Percentiles rank a stretch among this genome's conserved stretches.
Evolutionary conservation across 2,888 invertebrate genomes (phyloP).

Genomic region (Leucania comma): DNA sequence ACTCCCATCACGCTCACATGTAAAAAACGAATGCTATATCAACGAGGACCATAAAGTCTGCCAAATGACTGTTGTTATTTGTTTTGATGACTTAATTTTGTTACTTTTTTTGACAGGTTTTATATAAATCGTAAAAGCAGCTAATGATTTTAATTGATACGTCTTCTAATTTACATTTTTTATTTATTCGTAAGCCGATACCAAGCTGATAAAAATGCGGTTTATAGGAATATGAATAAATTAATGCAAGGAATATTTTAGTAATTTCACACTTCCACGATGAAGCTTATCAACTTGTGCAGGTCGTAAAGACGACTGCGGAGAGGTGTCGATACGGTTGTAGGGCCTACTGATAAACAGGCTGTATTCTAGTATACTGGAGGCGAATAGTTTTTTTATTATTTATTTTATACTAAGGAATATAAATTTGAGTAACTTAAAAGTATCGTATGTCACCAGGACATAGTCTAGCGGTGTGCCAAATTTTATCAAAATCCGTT

Average conservation of each 20-base stretch:
- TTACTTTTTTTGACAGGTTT: slow-evolving; percentile 61
- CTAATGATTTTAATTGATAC: slow-evolving; percentile 56
- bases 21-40: slow-evolving; percentile 72
- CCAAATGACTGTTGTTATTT: slow-evolving; percentile 69
- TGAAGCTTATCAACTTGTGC: slow-evolving; percentile 52
- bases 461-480: too few relatives aligned
- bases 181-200: slow-evolving; percentile 53
- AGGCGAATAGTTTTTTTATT: slow-evolving; percentile 2
- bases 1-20: slow-evolving; percentile 70
- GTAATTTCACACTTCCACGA: slow-evolving; percentile 56
- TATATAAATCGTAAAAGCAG: slow-evolving; percentile 67
- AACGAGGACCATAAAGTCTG: slow-evolving; percentile 63
- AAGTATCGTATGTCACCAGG: too few relatives aligned
- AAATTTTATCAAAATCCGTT: too few relatives aligned
- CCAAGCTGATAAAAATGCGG: slow-evolving; percentile 51
- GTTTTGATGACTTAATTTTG: slow-evolving; percentile 74
- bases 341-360: slow-evolving; percentile 37
- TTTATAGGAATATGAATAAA: slow-evolving; percentile 59
- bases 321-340: slow-evolving; percentile 38
- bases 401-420: neutral
- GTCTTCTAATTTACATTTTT: slow-evolving; percentile 48
- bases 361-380: slow-evolving; percentile 7
- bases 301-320: slow-evolving; percentile 49
- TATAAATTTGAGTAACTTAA: too few relatives aligned
- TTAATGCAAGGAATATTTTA: slow-evolving; percentile 53